Evolutionary conservation across 1,140 invertebrate genomes (phyloP), one percentile per base, ranked within the genome.

Genomic region (Cecropterus lyciades): DNA sequence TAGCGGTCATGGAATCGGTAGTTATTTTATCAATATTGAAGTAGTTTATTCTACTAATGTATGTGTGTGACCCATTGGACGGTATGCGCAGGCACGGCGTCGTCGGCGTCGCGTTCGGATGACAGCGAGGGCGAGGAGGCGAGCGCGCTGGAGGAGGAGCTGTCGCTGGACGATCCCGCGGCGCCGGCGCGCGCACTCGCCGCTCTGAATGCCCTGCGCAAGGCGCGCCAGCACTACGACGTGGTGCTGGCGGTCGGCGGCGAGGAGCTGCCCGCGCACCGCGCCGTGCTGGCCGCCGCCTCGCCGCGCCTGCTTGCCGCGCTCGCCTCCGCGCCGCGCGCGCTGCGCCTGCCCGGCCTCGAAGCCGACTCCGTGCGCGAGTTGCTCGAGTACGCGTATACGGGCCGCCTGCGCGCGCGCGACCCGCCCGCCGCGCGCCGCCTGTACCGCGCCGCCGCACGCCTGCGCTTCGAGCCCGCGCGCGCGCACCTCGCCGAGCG

Each of bases 201-300:
- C 95, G 75, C 72, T 64, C 80, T 82, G 40, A 77, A 72, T 11
- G 81, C 83, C 69, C 80, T 80, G 30, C 82, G 77, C 9, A 67
- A 84, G 74, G 48, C 33, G 65, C 24, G 72, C 70, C 15, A 77
- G 66, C 16, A 68, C 48, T 16, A 70, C 62, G 72, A 73, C 69
- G 70, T 70, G 52, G 63, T 70, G 49, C 69, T 73, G 57, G 67
- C 67, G 49, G 52, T 66, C 63, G 55, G 48, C 24, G 40, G 46
- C 55, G 55, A 59, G 9, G 67, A 69, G 55, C 53, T 66, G 15
- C 55, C 71, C 30, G 64, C 63, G 8, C 69, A 62, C 71, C 67
- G 69, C 17, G 67, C 73, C 42, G 70, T 73, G n/a, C 66, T 65
- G 57, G 69, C 69, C 10, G 73, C 75, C 20, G 59, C 59, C 10